Evolutionary conservation across 2,888 invertebrate genomes (phyloP).

Genomic region (Nemoura dubitans): DNA sequence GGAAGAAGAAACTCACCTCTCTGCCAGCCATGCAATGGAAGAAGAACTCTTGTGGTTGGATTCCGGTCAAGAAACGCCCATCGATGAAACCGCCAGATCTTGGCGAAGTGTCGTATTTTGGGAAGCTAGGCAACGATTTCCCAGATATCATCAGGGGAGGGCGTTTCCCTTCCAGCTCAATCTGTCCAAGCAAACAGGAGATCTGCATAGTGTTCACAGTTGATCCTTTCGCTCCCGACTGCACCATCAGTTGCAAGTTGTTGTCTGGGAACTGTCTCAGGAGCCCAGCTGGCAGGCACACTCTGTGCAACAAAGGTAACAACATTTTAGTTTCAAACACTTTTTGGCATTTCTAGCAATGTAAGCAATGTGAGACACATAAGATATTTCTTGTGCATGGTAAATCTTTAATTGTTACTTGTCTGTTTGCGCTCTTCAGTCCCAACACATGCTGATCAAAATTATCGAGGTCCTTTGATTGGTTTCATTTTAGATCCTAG

Average conservation of each 20-base stretch:
- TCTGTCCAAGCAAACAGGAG: constrained; percentile 96
- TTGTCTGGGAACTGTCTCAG: constrained; percentile 90
- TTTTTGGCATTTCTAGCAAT: too few species aligned
- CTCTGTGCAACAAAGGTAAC: constrained; percentile 59
- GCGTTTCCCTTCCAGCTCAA: constrained; percentile 96
- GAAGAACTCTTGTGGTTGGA: constrained; percentile 97
- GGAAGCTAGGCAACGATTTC: constrained; percentile 90
- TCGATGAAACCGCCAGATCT: constrained; percentile 96
- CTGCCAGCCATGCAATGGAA: constrained; percentile 99
- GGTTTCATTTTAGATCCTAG: too few species aligned
- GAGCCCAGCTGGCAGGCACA: constrained; percentile 86
- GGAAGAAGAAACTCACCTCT: constrained; percentile 93
- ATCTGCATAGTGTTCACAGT: constrained; percentile 98
- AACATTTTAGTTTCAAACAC: not conserved
- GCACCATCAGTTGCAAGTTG: constrained; percentile 98
- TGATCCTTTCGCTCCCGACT: constrained; percentile 99
- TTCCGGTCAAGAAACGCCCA: constrained; percentile 97
- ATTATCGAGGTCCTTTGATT: too few species aligned
- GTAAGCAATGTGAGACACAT: too few species aligned
- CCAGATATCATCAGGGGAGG: constrained; percentile 96
- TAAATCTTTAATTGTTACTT: too few species aligned
- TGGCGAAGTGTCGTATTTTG: constrained; percentile 85
- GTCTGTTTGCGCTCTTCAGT: too few species aligned
- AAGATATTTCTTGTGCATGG: too few species aligned
- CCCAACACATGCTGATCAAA: too few species aligned